Percentiles rank a stretch among this genome's conserved stretches.
Evolutionary conservation across 2,797 vertebrate genomes (phyloP).

Genomic region (Xenopus petersii): DNA sequence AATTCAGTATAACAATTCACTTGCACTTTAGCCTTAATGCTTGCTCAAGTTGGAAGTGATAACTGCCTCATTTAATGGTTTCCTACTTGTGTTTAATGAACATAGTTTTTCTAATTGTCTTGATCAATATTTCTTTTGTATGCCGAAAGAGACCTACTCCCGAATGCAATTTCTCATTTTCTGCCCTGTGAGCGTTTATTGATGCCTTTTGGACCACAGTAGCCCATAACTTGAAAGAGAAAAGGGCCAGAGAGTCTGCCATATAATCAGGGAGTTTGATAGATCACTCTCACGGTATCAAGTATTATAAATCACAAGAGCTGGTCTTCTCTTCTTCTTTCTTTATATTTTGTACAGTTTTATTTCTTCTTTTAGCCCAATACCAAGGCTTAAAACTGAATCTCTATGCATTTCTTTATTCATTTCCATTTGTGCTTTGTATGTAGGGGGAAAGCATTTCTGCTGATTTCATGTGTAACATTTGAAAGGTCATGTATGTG

Average conservation of each 20-base stretch:
- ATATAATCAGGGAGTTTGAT: background rate
- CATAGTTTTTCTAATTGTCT: constrained; percentile 16
- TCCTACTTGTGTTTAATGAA: no score
- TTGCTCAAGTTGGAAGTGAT: no score
- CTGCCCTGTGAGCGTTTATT: constrained; percentile 17
- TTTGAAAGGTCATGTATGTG: background rate
- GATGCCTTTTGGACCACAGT: constrained; percentile 30
- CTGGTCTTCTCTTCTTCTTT: background rate
- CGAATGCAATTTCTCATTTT: constrained; percentile 29
- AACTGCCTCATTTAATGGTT: no score
- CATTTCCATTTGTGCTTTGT: background rate
- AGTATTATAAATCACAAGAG: background rate
- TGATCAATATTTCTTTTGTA: constrained; percentile 15
- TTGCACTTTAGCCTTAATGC: no score
- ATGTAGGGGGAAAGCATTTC: background rate
- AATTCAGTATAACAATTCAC: no score
- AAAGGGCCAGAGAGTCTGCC: background rate
- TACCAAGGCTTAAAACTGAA: background rate
- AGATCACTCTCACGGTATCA: background rate
- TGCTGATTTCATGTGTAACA: background rate
- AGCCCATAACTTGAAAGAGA: constrained; percentile 13
- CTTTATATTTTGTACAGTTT: background rate
- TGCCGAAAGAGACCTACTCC: constrained; percentile 17
- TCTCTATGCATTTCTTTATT: background rate
- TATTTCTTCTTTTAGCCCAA: background rate